Base-by-base conservation (phyloP, 2,113 vertebrate species). In the Sphyrna mokarran region DNA sequence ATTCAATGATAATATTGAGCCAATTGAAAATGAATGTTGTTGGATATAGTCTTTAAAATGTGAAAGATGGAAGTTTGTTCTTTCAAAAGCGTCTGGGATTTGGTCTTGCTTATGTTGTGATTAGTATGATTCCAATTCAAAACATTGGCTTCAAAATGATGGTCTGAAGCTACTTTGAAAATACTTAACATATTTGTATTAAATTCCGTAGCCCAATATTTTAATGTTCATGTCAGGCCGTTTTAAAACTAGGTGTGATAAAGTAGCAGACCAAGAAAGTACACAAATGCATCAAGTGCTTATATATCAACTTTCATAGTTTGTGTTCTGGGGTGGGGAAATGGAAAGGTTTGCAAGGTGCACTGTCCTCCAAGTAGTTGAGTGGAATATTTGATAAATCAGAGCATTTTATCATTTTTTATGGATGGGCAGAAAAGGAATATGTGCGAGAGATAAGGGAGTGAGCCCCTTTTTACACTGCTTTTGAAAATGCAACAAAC, bases 91-190 rank as follows among this genome's bases (percentile, higher is more conserved):
- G 68, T 66, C 14, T 91, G 89, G 13, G 33, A 22, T 93, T 37
- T 63, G 33, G n/a, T 37, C 89, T 37, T 40, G 33, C n/a, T 91
- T 66, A 37, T 6, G 18, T n/a, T n/a, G 89, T 93, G 18, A 58
- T 63, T n/a, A 89, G 54, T 18, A 61, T 90, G 89, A n/a, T 93
- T 93, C 89, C 58, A 63, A 13, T 91, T 91, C 58, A 91, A 66
- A 93, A 61, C 54, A 16, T 87, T 87, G 29, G 54, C 87, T 13
- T 61, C 87, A 90, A 14, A 61, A 61, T 89, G 13, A 58, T 89
- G 23, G 11, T 33, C 4, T 61, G 54, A 90, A 90, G 40, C 40
- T 8, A 86, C n/a, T n/a, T 78, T 78, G 29, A 10, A 78, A 16
- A 80, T 80, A 13, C 10, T 61, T 90, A 90, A 90, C 9, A 37